Evolutionary conservation across 2,797 vertebrate genomes (phyloP).

Genomic region (Sebastes minor): DNA sequence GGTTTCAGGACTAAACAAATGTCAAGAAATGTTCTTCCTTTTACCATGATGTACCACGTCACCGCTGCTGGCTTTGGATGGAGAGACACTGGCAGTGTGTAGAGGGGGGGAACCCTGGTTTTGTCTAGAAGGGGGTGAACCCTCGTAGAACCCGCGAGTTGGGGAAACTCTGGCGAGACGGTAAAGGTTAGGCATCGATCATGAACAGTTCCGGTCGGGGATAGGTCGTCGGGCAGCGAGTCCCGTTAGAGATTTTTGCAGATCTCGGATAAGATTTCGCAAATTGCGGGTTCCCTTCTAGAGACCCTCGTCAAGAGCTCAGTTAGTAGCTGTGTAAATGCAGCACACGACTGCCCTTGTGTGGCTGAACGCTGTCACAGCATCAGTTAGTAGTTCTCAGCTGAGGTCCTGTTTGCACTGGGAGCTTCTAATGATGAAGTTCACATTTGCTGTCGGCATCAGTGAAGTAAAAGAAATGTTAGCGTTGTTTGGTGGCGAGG

Average conservation of each 20-base stretch:
- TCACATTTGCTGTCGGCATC: not conserved
- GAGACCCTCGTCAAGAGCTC: not conserved
- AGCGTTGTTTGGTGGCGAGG: not conserved
- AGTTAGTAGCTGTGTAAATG: not conserved
- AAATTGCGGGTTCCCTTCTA: too few relatives aligned
- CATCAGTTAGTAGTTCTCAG: not conserved
- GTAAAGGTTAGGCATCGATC: too few relatives aligned
- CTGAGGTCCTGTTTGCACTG: not conserved
- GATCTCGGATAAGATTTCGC: too few relatives aligned
- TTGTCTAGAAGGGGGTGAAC: too few relatives aligned
- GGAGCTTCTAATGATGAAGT: not conserved
- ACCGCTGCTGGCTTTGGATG: not conserved
- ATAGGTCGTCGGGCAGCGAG: too few relatives aligned
- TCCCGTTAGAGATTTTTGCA: too few relatives aligned
- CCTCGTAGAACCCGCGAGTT: too few relatives aligned
- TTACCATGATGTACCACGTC: not conserved
- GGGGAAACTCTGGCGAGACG: too few relatives aligned
- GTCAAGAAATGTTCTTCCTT: not conserved
- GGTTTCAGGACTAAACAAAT: not conserved
- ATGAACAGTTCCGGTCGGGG: too few relatives aligned
- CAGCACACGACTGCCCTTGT: not conserved
- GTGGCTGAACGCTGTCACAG: constrained; percentile 8
- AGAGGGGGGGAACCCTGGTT: too few relatives aligned
- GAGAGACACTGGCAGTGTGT: not conserved
- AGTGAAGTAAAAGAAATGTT: not conserved